These are phyloP conservation scores for Pimephales promelas DNA, from an alignment of 2,113 vertebrate species.

Conservation along the genomic window DNA sequence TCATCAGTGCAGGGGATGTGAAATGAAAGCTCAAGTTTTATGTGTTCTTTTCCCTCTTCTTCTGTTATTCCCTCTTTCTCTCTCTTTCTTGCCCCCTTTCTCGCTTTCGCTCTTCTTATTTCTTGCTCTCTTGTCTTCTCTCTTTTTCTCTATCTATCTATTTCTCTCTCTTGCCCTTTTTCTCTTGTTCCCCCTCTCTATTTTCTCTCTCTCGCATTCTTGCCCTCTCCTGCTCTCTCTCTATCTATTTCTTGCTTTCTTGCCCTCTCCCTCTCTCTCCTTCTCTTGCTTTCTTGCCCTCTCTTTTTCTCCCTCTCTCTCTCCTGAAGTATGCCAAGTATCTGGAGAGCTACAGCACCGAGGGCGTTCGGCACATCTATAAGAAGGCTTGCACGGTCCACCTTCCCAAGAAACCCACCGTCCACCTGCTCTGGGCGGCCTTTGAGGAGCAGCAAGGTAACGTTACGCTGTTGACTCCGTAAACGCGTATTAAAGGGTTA, in stretches of 20 bases:
- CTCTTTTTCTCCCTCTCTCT: slow-evolving; percentile 55
- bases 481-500: too few species aligned
- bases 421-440: slow-evolving; percentile 96
- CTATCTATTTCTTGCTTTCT: slow-evolving; percentile 10
- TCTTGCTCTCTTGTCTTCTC: too few species aligned
- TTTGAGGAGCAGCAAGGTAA: slow-evolving; percentile 98
- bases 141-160: slow-evolving; percentile 21
- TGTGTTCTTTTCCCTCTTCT: slow-evolving; percentile 57
- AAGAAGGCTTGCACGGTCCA: slow-evolving; percentile 95
- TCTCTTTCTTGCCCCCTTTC: slow-evolving; percentile 62
- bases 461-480: background rate
- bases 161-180: slow-evolving; percentile 52
- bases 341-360: slow-evolving; percentile 95
- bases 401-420: slow-evolving; percentile 91
- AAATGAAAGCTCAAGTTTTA: slow-evolving; percentile 69
- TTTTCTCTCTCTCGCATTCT: slow-evolving; percentile 65
- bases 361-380: slow-evolving; percentile 94
- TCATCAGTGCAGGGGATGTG: slow-evolving; percentile 72
- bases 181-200: slow-evolving; percentile 53
- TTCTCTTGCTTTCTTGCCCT: slow-evolving; percentile 63
- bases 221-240: slow-evolving; percentile 58
- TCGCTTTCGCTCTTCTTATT: slow-evolving; percentile 69
- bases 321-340: slow-evolving; percentile 95
- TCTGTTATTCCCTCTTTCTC: slow-evolving; percentile 64
- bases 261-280: slow-evolving; percentile 55